Evolutionary conservation across 2,797 vertebrate species (phyloP).

Genomic region (Lepidocolaptes lacrymiger): DNA sequence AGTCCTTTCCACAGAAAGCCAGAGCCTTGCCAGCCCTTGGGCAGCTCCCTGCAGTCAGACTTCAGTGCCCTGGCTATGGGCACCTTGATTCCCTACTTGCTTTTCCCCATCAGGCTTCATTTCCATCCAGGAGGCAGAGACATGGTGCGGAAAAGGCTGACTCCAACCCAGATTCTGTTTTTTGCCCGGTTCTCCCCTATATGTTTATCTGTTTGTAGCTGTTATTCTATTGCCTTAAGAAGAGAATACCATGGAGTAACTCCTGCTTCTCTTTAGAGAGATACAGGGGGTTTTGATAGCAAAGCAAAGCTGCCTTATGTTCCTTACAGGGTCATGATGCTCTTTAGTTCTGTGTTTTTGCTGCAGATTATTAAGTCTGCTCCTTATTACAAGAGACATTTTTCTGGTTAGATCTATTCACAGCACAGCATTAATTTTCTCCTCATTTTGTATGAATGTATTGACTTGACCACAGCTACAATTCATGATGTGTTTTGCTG

Average conservation of each 20-base stretch:
- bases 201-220: background rate
- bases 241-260: background rate
- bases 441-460: background rate
- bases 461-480: conserved; percentile 6
- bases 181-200: background rate
- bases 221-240: background rate
- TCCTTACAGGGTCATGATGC: background rate
- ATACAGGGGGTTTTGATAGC: background rate
- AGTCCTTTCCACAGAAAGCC: background rate
- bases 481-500: background rate
- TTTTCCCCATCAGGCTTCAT: background rate
- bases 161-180: background rate
- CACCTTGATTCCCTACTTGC: background rate
- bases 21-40: background rate
- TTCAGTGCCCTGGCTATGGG: rapidly evolving
- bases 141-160: background rate
- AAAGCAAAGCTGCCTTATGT: background rate
- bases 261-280: background rate
- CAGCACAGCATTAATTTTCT: conserved; percentile 21
- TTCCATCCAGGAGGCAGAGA: background rate
- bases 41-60: background rate
- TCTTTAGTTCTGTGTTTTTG: background rate
- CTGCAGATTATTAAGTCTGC: background rate
- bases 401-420: background rate
- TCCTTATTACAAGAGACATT: background rate